Conservation (phyloP, 2,113 vertebrate species). For the Machaerirhynchus nigripectus region DNA sequence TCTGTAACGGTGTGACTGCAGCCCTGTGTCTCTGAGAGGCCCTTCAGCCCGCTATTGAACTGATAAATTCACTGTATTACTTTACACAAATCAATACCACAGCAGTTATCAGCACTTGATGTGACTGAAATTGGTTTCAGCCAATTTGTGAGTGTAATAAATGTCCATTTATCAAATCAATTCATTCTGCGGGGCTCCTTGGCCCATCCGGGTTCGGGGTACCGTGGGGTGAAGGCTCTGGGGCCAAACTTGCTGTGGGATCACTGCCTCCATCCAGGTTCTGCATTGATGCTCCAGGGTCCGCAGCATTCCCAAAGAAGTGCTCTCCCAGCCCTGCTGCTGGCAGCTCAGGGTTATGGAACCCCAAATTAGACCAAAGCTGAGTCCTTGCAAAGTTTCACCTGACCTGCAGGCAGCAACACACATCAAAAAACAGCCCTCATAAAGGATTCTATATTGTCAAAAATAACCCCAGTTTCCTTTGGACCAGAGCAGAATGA, state of each 20-base stretch:
- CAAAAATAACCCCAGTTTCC: not conserved
- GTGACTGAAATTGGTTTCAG: constrained; percentile 89
- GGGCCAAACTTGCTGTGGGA: accelerated
- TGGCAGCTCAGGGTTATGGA: not conserved
- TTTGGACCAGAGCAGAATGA: accelerated
- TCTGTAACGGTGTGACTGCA: constrained; percentile 56
- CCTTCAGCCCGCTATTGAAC: constrained; percentile 76
- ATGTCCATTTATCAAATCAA: constrained; percentile 90
- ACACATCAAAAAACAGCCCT: accelerated
- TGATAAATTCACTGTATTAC: constrained; percentile 97
- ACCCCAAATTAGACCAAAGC: not conserved
- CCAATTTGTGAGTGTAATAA: constrained; percentile 93
- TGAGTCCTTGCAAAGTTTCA: not conserved
- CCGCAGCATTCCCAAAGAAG: accelerated
- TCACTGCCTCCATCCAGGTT: not conserved
- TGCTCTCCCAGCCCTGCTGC: not conserved
- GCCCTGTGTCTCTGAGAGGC: constrained; percentile 63
- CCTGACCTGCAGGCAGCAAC: not conserved
- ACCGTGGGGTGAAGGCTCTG: constrained; percentile 1
- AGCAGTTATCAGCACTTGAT: constrained; percentile 84
- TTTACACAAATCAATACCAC: constrained; percentile 92
- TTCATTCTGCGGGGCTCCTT: constrained; percentile 69
- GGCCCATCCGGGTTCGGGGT: constrained; percentile 20
- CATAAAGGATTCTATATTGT: not conserved
- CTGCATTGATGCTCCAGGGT: not conserved